Percentiles rank a stretch among this genome's conserved stretches.
These are phyloP conservation scores for Acipenser oxyrinchus DNA, from an alignment of 2,797 vertebrate genomes.

Conservation along the genomic window DNA sequence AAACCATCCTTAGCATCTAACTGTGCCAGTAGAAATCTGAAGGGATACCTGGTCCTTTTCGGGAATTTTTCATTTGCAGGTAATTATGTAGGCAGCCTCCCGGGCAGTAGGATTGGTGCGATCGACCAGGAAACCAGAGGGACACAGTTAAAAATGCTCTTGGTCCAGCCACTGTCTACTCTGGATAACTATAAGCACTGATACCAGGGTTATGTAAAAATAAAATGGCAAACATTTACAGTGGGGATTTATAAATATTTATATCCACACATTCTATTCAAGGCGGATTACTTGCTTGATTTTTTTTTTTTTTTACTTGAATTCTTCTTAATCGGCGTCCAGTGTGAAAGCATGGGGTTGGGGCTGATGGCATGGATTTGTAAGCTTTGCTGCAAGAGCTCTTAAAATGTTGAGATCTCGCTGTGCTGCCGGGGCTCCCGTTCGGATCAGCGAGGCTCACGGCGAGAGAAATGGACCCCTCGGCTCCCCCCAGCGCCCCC, in stretches of 20 bases:
- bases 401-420: conserved; percentile 94
- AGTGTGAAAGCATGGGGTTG: neutral
- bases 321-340: conserved; percentile 27
- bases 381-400: conserved; percentile 7
- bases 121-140: no score
- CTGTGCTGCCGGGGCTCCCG: conserved; percentile 80
- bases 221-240: no score
- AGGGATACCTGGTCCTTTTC: no score
- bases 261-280: conserved; percentile 35
- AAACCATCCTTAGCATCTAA: conserved; percentile 40
- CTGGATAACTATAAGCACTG: no score
- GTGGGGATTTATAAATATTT: conserved; percentile 14
- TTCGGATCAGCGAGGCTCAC: conserved; percentile 69
- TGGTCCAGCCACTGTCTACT: no score
- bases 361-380: conserved; percentile 42
- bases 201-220: no score
- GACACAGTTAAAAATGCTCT: no score
- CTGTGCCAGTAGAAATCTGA: no score
- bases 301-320: conserved; percentile 33
- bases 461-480: conserved; percentile 89
- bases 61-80: no score
- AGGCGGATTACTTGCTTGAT: conserved; percentile 38
- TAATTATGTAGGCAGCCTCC: no score
- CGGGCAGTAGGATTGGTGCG: no score
- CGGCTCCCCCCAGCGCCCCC: conserved; percentile 64